Base-by-base conservation (phyloP, 2,113 vertebrate species). In the Chaetodon trifascialis region DNA sequence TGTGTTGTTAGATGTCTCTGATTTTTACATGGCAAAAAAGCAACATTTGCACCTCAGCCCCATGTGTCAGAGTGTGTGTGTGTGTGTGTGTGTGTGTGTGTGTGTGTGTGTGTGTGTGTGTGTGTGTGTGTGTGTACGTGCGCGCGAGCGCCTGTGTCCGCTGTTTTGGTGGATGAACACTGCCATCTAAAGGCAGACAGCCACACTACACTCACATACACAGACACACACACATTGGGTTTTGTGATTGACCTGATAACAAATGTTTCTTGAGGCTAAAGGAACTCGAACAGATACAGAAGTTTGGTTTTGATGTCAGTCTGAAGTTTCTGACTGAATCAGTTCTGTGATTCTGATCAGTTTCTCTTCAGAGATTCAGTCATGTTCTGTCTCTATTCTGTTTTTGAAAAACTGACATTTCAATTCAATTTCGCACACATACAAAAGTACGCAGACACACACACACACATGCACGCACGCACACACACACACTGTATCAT, bases 161-260 rank as follows among this genome's bases (percentile, higher is more conserved):
- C 14, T 1, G 4, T 55, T 76, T 68, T 44, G 63, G 56, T 92
- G 75, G 90, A 89, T 79, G 51, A 90, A 91, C 78, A 88, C 86
- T 94, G 90, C 92, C 91, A 92, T 55, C 93, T 86, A 73, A 51
- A 85, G 91, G 86, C 14, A 8, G 4, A 36, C 12, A 14, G 44
- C 23, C 15, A 56, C 44, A 86, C 70, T 80, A 66, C 85, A 89
- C 47, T 63, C n/a, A 36, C 4, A 47, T 25, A 34, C 1, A 17
- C 1, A 17, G 0, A 38, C 11, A 65, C 2, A 21, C 19, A 10
- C 38, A 11, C 11, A 8, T 5, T 10, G 3, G 25, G n/a, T 36
- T 46, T 54, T 55, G 55, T 66, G 46, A 60, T 1, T 47, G 51
- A 47, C 9, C 17, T n/a, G 23, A 70, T 42, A 19, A 14, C 7